Evolutionary conservation across 2,113 vertebrate species (phyloP), one percentile per base, ranked within the genome.

Genomic region (Gymnocephalus cernua): DNA sequence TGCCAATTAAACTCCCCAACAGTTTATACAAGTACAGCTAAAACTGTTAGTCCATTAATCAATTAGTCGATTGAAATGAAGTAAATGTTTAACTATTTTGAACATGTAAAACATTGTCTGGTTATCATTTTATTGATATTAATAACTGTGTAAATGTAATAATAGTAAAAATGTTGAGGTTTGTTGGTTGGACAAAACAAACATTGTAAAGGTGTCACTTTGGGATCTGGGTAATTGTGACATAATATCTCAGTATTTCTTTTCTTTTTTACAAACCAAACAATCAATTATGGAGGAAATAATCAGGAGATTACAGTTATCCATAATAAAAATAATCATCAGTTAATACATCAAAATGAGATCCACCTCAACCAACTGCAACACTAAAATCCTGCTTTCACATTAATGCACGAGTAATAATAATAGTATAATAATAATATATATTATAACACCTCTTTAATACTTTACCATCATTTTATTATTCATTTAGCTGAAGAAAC

Each of bases 241-340:
- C 25, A 14, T 54, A 1, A 54, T 54, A 13, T 54, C 11, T 23
- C n/a, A 54, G 21, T 21, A 56, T 25, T 21, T n/a, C n/a, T n/a
- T n/a, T 51, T 9, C 8, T 51, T 54, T 58, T 58, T 57, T 57
- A 57, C 56, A 58, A 58, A 58, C 25, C 25, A 58, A 58, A 58
- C 21, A 53, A 53, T 53, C 6, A 6, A 15, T 57, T 27, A 25
- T 57, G 23, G 13, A 57, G 13, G 27, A 57, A 57, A 57, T 54
- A 15, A 57, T 57, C 12, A 14, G 23, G 13, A 27, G 23, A 57
- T 29, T 41, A 41, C 38, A 41, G 10, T 41, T 41, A 41, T 41
- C 38, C 38, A 11, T 11, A 11, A 41, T 41, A 41, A 41, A 9
- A 41, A 41, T 11, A 41, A 9, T 3, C 10, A 41, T 41, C 3